Base-by-base conservation (phyloP, 92 coral and sea anemone genomes). In the Phenganax subtilis region DNA sequence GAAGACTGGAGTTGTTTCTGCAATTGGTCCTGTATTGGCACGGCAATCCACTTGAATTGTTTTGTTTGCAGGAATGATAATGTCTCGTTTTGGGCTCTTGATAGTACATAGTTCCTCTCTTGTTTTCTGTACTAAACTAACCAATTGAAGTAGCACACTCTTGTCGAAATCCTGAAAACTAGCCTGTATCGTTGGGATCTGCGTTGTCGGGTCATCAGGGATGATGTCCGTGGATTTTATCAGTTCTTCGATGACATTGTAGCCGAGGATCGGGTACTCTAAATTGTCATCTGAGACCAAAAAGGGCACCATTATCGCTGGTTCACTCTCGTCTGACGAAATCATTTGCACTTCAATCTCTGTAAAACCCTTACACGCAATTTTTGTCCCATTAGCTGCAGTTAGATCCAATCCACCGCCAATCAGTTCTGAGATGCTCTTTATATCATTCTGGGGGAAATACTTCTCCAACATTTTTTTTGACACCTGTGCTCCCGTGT, bases 231-330 rank as follows among this genome's bases (percentile, higher is more conserved):
- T 20, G 47, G 3, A 0, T 37, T 73, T 83, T n/a, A 77, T 72
- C 14, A 86, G 82, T 74, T 84, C 82, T 81, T 84, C 85, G 28
- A 87, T 87, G 28, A 80, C 87, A 73, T 87, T 87, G 54, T 84
- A 79, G 15, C 87, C 87, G 51, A 84, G 64, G 47, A 72, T 87
- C 10, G 87, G 87, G 59, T 64, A 63, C 60, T 87, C 87, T 54
- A 84, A 81, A 51, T 57, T 66, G 58, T 87, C 77, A 51, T 58
- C n/a, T 3, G 77, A 78, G 62, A 84, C 75, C 54, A 87, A 66
- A 54, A 87, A 84, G 10, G 89, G 81, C 12, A 84, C 90, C 9
- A 52, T 60, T 53, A 84, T 65, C 55, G 68, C 80, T 62, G 37
- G 81, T 16, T 53, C 72, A 54, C 63, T 53, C 63, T 64, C 44